Evolutionary conservation across 1,140 invertebrate genomes (phyloP).

Genomic region (Drosophila rhopaloa): DNA sequence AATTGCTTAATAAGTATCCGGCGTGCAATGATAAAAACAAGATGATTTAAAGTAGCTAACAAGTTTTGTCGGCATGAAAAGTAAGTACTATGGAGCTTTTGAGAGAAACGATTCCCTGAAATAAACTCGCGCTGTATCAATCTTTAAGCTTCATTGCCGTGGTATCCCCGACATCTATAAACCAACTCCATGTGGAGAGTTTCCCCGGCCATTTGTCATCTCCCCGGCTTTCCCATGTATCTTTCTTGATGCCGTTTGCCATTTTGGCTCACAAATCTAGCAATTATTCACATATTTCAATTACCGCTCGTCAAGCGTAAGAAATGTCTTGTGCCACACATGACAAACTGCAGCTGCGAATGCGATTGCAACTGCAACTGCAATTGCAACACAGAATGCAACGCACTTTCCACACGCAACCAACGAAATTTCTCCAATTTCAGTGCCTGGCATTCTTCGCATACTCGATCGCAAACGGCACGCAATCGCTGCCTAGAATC

Average conservation of each 20-base stretch:
- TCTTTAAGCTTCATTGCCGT: slow-evolving; percentile 3
- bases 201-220: slow-evolving; percentile 13
- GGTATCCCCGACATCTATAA: neutral
- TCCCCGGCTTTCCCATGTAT: slow-evolving; percentile 11
- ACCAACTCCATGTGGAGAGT: slow-evolving; percentile 6
- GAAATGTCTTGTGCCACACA: slow-evolving; percentile 61
- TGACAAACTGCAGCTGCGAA: slow-evolving; percentile 76
- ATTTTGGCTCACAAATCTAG: slow-evolving; percentile 66
- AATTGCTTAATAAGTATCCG: slow-evolving; percentile 19
- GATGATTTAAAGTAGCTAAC: slow-evolving; percentile 20
- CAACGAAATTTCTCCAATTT: slow-evolving; percentile 60
- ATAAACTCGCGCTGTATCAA: neutral
- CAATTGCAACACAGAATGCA: slow-evolving; percentile 47
- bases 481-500: slow-evolving; percentile 58
- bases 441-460: slow-evolving; percentile 54
- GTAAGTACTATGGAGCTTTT: neutral
- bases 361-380: slow-evolving; percentile 28
- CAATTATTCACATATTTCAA: slow-evolving; percentile 73
- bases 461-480: slow-evolving; percentile 33
- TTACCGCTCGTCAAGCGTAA: slow-evolving; percentile 66
- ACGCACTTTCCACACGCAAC: slow-evolving; percentile 62
- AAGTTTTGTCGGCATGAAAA: slow-evolving; percentile 7
- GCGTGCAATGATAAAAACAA: neutral
- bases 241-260: slow-evolving; percentile 34
- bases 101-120: neutral